Conservation (phyloP, 2,797 vertebrate species). For the Lepidocolaptes lacrymiger region DNA sequence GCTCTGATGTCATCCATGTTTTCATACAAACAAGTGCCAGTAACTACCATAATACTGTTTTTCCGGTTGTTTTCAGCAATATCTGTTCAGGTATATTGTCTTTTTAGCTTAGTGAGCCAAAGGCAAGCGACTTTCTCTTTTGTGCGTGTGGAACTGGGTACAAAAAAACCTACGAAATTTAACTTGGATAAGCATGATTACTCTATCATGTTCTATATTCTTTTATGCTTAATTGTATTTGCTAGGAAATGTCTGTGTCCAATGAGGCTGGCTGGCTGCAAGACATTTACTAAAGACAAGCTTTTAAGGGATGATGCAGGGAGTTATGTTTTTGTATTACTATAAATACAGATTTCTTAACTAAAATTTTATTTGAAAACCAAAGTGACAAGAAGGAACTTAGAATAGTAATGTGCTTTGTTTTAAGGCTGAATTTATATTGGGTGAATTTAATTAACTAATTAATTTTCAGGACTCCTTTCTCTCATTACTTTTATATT, state of each 20-base stretch:
- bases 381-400: neutral
- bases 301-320: neutral
- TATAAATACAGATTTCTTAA: neutral
- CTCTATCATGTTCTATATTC: neutral
- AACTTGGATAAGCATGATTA: neutral
- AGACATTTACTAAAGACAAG: neutral
- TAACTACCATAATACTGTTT: neutral
- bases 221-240: neutral
- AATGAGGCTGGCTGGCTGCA: neutral
- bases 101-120: neutral
- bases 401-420: neutral
- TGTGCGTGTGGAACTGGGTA: neutral
- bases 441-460: neutral
- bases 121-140: neutral
- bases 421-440: neutral
- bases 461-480: neutral
- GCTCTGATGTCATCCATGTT: neutral
- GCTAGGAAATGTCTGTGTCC: neutral
- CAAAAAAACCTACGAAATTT: neutral
- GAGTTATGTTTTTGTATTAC: neutral
- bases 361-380: neutral
- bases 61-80: neutral
- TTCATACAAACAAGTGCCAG: neutral
- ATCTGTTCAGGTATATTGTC: neutral
- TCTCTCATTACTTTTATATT: neutral